Conservation (phyloP, 1,140 invertebrate species). For the Drosophila serrata region DNA sequence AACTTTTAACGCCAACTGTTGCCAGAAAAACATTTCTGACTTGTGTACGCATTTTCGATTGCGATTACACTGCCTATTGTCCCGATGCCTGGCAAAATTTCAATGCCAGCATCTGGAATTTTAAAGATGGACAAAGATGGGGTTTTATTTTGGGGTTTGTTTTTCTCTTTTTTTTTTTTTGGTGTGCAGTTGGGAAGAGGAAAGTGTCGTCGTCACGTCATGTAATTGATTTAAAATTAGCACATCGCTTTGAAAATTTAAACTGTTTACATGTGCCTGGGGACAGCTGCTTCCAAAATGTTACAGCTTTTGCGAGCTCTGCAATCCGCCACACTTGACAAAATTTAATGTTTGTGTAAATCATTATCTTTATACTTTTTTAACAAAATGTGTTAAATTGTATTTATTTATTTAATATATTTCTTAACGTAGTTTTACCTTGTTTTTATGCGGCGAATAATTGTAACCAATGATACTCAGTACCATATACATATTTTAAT, state of each 20-base stretch:
- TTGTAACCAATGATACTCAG: background rate
- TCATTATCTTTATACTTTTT: background rate
- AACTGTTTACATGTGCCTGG: slow-evolving; percentile 80
- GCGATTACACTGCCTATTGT: slow-evolving; percentile 54
- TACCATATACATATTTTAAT: no score
- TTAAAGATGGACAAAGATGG: background rate
- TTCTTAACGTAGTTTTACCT: background rate
- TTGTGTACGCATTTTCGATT: slow-evolving; percentile 70
- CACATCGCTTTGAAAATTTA: slow-evolving; percentile 78
- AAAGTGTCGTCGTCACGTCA: slow-evolving; percentile 72
- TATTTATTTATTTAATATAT: background rate
- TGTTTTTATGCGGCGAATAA: background rate
- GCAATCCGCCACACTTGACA: background rate
- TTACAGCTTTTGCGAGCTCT: slow-evolving; percentile 14
- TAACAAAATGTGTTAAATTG: background rate
- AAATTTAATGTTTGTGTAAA: background rate
- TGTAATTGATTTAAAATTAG: slow-evolving; percentile 83
- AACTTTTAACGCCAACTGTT: slow-evolving; percentile 80
- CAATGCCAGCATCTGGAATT: slow-evolving; percentile 37
- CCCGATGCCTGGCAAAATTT: slow-evolving; percentile 38
- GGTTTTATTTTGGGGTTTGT: slow-evolving; percentile 11
- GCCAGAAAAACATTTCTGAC: slow-evolving; percentile 50
- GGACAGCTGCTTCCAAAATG: slow-evolving; percentile 47
- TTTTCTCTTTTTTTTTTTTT: background rate
- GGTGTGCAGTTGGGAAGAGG: background rate